Conservation (phyloP, 2,113 vertebrate species). For the Catagonus wagneri region DNA sequence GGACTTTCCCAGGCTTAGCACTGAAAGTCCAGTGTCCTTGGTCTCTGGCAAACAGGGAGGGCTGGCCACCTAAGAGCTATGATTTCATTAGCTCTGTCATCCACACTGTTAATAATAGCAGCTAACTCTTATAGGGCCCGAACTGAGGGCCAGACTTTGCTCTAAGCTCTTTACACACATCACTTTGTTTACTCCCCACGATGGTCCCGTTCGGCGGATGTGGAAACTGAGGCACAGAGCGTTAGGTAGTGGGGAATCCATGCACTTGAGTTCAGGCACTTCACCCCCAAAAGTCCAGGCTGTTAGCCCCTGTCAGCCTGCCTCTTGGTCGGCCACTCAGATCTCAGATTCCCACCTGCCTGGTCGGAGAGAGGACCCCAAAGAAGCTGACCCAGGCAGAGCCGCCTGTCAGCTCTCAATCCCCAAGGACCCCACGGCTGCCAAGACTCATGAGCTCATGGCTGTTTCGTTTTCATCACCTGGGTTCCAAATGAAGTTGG, state of each 20-base stretch:
- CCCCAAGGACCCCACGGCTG: neutral
- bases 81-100: neutral
- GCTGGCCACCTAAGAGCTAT: neutral
- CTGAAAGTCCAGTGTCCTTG: neutral
- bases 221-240: neutral
- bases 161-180: rapidly evolving
- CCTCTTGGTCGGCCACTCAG: neutral
- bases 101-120: neutral
- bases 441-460: neutral
- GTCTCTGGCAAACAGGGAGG: neutral
- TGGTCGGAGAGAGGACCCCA: neutral
- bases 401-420: neutral
- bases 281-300: neutral
- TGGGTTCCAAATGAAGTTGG: neutral
- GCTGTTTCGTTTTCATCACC: neutral
- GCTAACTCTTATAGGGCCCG: neutral
- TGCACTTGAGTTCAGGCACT: neutral
- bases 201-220: neutral
- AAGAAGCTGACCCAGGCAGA: rapidly evolving
- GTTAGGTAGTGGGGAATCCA: neutral
- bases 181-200: neutral
- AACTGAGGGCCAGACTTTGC: neutral
- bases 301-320: neutral
- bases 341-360: neutral
- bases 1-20: neutral